Percentiles rank a stretch among this genome's conserved stretches.
Conservation (phyloP, 2,888 invertebrate species). For the Formica aserva region DNA sequence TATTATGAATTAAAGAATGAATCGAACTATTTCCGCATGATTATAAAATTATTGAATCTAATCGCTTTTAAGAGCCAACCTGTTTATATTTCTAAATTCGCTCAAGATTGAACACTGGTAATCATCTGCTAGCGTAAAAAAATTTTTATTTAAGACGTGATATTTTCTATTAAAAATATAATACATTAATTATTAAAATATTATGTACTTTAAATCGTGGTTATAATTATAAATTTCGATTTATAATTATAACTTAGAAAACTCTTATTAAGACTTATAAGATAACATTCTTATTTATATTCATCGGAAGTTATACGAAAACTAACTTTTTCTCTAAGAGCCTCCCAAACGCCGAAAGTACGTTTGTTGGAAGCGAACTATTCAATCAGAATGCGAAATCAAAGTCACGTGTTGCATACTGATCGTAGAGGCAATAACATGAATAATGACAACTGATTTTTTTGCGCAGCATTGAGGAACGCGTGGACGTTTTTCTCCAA, state of each 20-base stretch:
- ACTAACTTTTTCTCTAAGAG: neutral
- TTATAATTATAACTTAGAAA: too few relatives aligned
- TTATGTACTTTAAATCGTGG: neutral
- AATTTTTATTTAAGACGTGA: neutral
- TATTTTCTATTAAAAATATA: neutral
- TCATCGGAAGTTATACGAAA: neutral
- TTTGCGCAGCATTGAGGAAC: slow-evolving; percentile 54
- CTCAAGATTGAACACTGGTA: neutral
- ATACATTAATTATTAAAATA: neutral
- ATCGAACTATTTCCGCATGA: neutral
- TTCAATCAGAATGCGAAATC: slow-evolving; percentile 63
- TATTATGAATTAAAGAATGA: slow-evolving; percentile 25
- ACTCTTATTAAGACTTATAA: too few relatives aligned
- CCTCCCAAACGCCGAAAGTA: neutral
- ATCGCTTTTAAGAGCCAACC: neutral
- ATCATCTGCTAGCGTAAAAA: neutral
- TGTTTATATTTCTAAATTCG: neutral
- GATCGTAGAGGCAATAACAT: slow-evolving; percentile 60
- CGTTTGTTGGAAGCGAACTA: neutral
- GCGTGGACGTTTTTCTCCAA: slow-evolving; percentile 36
- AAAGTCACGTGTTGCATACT: slow-evolving; percentile 62
- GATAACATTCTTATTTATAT: neutral
- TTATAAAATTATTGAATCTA: neutral
- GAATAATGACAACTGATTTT: slow-evolving; percentile 70
- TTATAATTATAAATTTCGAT: neutral